Conservation (phyloP, 2,113 vertebrate species). For the Xiphias gladius region DNA sequence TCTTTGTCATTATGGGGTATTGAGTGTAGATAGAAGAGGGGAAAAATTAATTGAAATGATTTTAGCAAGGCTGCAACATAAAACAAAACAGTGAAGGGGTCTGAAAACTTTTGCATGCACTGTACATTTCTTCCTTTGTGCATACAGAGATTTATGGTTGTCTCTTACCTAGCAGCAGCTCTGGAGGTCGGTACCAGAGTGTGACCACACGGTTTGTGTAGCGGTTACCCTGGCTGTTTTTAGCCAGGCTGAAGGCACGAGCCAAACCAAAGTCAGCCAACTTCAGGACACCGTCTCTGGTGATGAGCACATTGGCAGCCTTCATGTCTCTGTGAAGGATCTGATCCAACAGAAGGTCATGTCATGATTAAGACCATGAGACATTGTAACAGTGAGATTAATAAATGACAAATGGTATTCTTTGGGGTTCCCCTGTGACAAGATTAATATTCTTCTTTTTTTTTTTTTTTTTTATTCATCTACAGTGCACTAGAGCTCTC, state of each 20-base stretch:
- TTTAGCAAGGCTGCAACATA: no score
- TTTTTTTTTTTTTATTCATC: no score
- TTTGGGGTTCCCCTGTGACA: no score
- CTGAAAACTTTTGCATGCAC: no score
- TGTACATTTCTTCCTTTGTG: no score
- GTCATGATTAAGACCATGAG: neutral
- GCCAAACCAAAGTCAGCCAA: constrained; percentile 97
- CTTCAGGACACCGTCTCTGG: constrained; percentile 95
- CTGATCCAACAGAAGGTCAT: constrained; percentile 69
- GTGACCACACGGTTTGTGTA: constrained; percentile 99
- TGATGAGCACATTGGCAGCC: constrained; percentile 97
- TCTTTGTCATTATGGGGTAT: no score
- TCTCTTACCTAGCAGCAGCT: constrained; percentile 92
- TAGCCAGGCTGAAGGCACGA: constrained; percentile 96
- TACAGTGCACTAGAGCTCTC: neutral
- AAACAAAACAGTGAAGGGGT: no score
- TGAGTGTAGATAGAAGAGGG: no score
- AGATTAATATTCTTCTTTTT: neutral
- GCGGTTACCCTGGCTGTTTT: constrained; percentile 98
- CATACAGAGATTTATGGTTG: neutral
- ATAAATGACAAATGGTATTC: neutral
- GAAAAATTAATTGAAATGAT: no score
- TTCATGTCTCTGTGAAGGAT: constrained; percentile 99
- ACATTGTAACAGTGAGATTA: no score
- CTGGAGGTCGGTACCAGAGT: constrained; percentile 96